Percentiles rank a stretch among this genome's conserved stretches.
phyloP scores from a whole-genome alignment of 2,888 invertebrate species.

The Drosophila bunnanda region DNA sequence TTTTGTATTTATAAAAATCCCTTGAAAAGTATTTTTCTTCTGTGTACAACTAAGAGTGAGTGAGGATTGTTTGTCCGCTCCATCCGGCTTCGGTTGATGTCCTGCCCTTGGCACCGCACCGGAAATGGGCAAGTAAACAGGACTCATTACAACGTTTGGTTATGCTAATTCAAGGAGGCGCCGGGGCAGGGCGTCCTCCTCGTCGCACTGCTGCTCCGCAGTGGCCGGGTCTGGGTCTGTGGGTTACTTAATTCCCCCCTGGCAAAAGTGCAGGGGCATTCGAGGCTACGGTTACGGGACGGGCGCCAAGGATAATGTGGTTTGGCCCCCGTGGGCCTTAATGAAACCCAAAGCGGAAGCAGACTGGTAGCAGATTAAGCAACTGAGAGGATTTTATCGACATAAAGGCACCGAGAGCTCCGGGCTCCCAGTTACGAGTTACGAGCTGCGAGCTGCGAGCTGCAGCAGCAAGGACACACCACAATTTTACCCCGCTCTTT shows the following conservation, averaged over 20 bases:
- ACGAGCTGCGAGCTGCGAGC: not conserved
- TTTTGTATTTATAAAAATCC: not conserved
- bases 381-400: constrained; percentile 73
- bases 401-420: constrained; percentile 53
- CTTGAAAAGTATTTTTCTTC: constrained; percentile 4
- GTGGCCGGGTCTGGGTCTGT: constrained; percentile 8
- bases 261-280: constrained; percentile 41
- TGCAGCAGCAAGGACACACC: constrained; percentile 34
- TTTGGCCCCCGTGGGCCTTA: constrained; percentile 55
- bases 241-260: constrained; percentile 56
- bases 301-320: constrained; percentile 58
- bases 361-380: constrained; percentile 74
- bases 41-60: constrained; percentile 2
- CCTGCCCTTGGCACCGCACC: constrained; percentile 51
- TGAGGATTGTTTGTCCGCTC: constrained; percentile 15
- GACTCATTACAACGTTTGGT: constrained; percentile 77
- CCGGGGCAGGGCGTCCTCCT: constrained; percentile 23
- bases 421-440: constrained; percentile 13
- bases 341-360: constrained; percentile 79
- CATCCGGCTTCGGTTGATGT: constrained; percentile 50
- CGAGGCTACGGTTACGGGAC: constrained; percentile 5
- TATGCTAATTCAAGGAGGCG: constrained; percentile 72
- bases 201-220: not conserved
- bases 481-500: constrained; percentile 3
- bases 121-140: constrained; percentile 79